Base-by-base conservation (phyloP, 2,888 invertebrate genomes). In the Ischnura elegans region DNA sequence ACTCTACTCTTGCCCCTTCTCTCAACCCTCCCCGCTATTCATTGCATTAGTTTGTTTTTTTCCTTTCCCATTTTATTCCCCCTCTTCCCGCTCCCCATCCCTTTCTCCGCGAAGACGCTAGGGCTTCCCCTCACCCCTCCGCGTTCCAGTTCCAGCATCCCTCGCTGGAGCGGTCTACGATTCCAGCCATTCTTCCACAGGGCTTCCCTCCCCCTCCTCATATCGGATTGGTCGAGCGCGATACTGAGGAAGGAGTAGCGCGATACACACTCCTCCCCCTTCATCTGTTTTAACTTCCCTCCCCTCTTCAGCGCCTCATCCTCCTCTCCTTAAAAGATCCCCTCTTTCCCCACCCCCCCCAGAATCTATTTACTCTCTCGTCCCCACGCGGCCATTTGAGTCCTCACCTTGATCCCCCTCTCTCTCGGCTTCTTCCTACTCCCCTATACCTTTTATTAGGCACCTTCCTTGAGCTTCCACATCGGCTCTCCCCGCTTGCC, bases 171-270 rank as follows among this genome's bases (percentile, higher is more conserved):
- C 47, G 13, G 43, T 45, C 42, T 43, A 5, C 87, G 36, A 16
- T 2, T 6, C 10, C 51, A 55, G 42, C 87, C 87, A 87, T 87
- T 87, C 87, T 87, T 87, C 43, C 36, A 42, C 42, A 55, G 55
- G 55, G 46, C 47, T 29, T 87, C 87, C 43, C 51, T 87, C 87
- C 55, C 90, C 61, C 55, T 43, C 43, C 90, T 66, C 43, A 90
- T 90, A 61, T 90, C 61, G 90, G 90, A 90, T 90, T 90, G 90
- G 90, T 90, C 66, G 90, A 76, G 66, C 61, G 43, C 43, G 8
- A 51, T 19, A 61, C 42, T 42, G 61, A 90, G 90, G 66, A 90
- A 90, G 90, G 61, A 61, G 90, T 43, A 55, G 61, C 19, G 51
- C 2, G 2, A 51, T 51, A 51, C 25, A 86, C n/a, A 36, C 45